These are phyloP conservation scores for Pelusios castaneus DNA, from an alignment of 2,113 vertebrate species.

Conservation along the genomic window DNA sequence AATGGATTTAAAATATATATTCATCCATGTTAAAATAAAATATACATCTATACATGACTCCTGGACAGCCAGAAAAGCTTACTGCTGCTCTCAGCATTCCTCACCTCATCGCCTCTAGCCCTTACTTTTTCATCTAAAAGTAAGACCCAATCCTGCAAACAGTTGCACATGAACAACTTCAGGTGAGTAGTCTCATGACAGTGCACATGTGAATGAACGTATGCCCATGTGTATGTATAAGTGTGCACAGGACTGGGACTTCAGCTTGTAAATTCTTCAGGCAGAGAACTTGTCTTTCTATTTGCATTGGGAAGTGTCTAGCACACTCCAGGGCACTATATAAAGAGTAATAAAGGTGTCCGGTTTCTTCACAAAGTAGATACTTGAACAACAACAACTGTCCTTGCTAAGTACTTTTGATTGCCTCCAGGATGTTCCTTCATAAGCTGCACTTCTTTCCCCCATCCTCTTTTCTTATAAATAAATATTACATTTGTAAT, in stretches of 20 bases:
- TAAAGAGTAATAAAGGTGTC: not conserved
- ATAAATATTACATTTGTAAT: not conserved
- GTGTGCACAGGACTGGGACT: not conserved
- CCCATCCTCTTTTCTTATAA: not conserved
- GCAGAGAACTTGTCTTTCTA: not conserved
- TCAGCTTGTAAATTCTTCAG: not conserved
- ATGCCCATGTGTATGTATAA: not conserved
- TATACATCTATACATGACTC: not conserved
- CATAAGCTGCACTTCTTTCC: not conserved
- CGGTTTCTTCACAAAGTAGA: not conserved
- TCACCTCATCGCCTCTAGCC: not conserved
- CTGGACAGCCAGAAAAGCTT: not conserved
- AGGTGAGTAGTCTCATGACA: not conserved
- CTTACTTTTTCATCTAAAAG: not conserved
- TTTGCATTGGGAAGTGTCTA: not conserved
- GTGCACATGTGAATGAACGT: not conserved
- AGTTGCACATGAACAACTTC: not conserved
- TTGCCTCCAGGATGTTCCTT: not conserved
- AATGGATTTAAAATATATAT: not conserved
- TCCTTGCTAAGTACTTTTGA: not conserved
- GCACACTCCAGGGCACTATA: not conserved
- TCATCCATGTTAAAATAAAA: not conserved
- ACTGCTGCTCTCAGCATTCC: not conserved
- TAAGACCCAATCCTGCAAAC: not conserved
- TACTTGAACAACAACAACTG: not conserved